A percentile compares a stretch with the other conserved stretches of the same genome.
Evolutionary conservation across 2,888 invertebrate genomes (phyloP).

Genomic region (Melinopterus prodromus): DNA sequence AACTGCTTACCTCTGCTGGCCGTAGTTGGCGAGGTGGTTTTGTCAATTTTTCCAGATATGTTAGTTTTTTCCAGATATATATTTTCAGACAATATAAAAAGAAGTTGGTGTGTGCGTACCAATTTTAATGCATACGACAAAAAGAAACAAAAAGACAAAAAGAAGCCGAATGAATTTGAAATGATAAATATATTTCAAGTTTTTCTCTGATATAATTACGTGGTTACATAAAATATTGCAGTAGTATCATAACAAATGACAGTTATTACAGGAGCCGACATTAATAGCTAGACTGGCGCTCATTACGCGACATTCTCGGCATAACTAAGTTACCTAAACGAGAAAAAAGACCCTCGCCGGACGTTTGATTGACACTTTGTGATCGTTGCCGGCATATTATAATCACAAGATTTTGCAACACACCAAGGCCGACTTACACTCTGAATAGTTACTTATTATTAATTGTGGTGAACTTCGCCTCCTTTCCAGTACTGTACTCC

Average conservation of each 20-base stretch:
- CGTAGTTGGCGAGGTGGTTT: no score
- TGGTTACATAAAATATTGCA: not conserved
- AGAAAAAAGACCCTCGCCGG: not conserved
- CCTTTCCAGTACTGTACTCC: not conserved
- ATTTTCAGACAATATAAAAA: no score
- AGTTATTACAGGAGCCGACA: not conserved
- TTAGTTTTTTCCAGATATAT: no score
- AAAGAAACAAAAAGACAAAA: no score
- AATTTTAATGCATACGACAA: no score
- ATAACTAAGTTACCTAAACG: not conserved
- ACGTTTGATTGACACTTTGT: not conserved
- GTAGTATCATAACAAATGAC: not conserved
- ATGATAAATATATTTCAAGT: no score
- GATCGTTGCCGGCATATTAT: not conserved
- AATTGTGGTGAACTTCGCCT: not conserved
- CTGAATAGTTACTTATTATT: not conserved
- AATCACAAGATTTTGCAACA: not conserved
- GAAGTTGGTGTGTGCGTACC: no score
- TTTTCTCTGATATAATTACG: no score
- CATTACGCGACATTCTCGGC: not conserved
- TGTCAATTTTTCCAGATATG: no score
- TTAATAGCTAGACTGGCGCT: not conserved
- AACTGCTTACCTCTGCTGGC: no score
- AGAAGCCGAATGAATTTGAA: no score
- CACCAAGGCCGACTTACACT: not conserved